Evolutionary conservation across 2,888 invertebrate species (phyloP).

Genomic region (Hemistola chrysoprasaria): DNA sequence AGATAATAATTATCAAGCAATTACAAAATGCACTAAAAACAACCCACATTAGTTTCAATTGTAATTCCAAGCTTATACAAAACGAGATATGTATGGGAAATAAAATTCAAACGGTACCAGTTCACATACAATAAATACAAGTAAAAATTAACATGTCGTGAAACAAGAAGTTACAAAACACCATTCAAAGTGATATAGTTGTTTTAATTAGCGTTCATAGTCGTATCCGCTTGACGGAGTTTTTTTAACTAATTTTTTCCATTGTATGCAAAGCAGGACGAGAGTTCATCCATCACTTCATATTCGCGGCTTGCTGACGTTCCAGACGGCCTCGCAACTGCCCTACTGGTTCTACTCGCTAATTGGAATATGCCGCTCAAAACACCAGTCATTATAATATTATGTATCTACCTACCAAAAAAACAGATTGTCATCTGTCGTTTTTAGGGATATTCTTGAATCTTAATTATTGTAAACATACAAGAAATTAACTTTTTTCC

Average conservation of each 20-base stretch:
- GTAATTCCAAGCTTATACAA: conserved; percentile 19
- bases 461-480: conserved; percentile 7
- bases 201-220: conserved; percentile 76
- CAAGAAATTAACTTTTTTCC: too few relatives aligned
- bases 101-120: conserved; percentile 23
- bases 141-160: conserved; percentile 53
- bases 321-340: conserved; percentile 49
- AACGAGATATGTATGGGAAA: conserved; percentile 26
- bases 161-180: conserved; percentile 57
- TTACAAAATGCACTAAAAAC: conserved; percentile 13
- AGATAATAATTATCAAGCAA: too few relatives aligned
- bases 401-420: too few relatives aligned
- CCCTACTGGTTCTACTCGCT: conserved; percentile 47
- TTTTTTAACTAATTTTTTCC: conserved; percentile 64
- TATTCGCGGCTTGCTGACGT: conserved; percentile 67
- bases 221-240: conserved; percentile 57
- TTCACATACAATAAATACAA: conserved; percentile 53
- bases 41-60: conserved; percentile 10
- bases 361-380: conserved; percentile 30
- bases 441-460: conserved; percentile 23
- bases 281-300: conserved; percentile 76
- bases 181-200: conserved; percentile 62
- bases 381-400: conserved; percentile 27
- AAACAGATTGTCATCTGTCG: conserved; percentile 28
- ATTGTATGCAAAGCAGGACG: conserved; percentile 75